Percentiles rank a stretch among this genome's conserved stretches.
Evolutionary conservation across 2,113 vertebrate genomes (phyloP).

Genomic region (Grallaria varia): DNA sequence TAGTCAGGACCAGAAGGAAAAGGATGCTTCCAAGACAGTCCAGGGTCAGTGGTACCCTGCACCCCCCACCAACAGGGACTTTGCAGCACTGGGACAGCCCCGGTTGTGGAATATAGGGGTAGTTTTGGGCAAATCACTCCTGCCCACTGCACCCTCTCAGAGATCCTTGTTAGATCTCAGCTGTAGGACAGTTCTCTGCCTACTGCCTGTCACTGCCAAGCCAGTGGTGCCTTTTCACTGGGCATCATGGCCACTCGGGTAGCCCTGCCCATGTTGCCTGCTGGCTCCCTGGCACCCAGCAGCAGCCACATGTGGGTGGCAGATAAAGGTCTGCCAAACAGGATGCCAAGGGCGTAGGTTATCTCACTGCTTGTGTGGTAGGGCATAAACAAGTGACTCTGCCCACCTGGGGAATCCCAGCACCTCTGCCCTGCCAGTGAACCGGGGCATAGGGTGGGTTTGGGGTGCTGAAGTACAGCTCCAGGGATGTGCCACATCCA

Average conservation of each 20-base stretch:
- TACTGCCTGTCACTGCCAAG: background rate
- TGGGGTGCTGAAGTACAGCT: background rate
- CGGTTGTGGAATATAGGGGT: rapidly evolving
- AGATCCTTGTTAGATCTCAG: background rate
- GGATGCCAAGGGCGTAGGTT: background rate
- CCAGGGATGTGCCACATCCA: background rate
- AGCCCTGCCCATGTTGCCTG: background rate
- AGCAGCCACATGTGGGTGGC: background rate
- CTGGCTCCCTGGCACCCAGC: background rate
- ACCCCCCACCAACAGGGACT: background rate
- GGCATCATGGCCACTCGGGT: rapidly evolving
- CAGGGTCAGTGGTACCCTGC: rapidly evolving
- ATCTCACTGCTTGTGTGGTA: background rate
- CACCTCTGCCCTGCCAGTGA: background rate
- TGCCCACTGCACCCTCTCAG: background rate
- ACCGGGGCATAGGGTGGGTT: background rate
- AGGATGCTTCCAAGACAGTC: background rate
- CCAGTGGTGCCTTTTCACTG: background rate
- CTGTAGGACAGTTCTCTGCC: background rate
- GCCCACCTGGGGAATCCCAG: background rate
- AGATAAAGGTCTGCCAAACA: constrained; percentile 7
- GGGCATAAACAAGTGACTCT: background rate
- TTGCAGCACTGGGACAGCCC: background rate
- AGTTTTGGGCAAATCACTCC: background rate
- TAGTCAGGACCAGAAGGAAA: background rate